These are phyloP conservation scores for Aphelinus atriplicis DNA, from an alignment of 1,140 invertebrate genomes.

Conservation along the genomic window DNA sequence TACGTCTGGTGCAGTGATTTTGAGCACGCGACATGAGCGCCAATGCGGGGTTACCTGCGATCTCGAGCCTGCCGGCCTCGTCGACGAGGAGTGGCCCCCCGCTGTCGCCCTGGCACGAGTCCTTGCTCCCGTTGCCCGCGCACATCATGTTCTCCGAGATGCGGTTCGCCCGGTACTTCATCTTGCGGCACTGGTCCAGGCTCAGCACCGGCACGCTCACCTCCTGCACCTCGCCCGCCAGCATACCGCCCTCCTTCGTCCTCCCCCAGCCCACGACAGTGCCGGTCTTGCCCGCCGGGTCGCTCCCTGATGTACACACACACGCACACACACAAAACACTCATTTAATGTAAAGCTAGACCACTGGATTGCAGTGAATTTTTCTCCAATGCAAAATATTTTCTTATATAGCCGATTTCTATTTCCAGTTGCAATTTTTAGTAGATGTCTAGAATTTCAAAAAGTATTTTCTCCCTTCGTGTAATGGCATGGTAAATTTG, in stretches of 20 bases:
- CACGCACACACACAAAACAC: background rate
- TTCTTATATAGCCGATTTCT: too few species aligned
- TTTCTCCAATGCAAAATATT: too few species aligned
- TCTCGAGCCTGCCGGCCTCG: conserved; percentile 77
- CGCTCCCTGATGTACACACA: conserved; percentile 63
- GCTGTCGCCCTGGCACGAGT: conserved; percentile 86
- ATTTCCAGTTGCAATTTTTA: too few species aligned
- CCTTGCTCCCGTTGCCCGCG: conserved; percentile 79
- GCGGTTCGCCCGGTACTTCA: conserved; percentile 82
- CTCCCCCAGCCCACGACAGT: conserved; percentile 87
- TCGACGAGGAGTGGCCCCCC: conserved; percentile 82
- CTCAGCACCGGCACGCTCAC: conserved; percentile 86
- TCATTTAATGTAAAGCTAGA: conserved; percentile 7
- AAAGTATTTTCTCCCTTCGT: too few species aligned
- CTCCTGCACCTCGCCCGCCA: conserved; percentile 83
- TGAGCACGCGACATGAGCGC: too few species aligned
- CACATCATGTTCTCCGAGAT: conserved; percentile 86
- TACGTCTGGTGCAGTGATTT: too few species aligned
- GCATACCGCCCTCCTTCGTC: conserved; percentile 79
- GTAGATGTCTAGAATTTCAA: too few species aligned
- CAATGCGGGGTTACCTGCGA: conserved; percentile 69
- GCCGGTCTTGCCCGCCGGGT: conserved; percentile 78
- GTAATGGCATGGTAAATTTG: too few species aligned
- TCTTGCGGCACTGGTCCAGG: conserved; percentile 78
- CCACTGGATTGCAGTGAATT: too few species aligned